Base-by-base conservation (phyloP, 2,797 vertebrate species). In the Rhinophrynus dorsalis region DNA sequence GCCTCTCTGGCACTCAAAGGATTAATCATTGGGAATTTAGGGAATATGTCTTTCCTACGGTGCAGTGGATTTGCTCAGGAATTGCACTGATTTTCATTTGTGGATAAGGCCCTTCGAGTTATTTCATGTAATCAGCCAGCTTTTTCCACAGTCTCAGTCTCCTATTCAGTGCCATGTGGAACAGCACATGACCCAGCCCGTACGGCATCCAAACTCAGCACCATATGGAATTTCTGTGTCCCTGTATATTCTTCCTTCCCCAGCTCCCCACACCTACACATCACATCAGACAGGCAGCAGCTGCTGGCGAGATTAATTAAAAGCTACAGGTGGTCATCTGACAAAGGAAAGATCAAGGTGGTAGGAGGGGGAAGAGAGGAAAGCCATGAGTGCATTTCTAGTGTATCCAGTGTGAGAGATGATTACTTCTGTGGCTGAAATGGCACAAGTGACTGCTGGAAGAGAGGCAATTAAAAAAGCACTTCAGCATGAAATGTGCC, bases 241-340 rank as follows among this genome's bases (percentile, higher is more conserved):
- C 54, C 61, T 24, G 60, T 45, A 59, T 52, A 71, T 23, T 58
- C 54, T 29, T 59, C 45, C 33, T 44, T 63, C 48, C 55, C 62
- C 57, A 13, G 47, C 24, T 52, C 35, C 62, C 15, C 67, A 51
- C 61, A 72, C 69, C 69, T 72, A 73, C 62, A 73, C 62, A 60
- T 73, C 70, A 66, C 69, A 60, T 47, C 47, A 66, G 62, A 67
- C 47, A 73, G 70, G 70, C 70, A 73, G 70, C 70, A 73, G 70
- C 62, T 73, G 70, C 62, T 67, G 61, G 62, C 40, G 47, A 66
- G 70, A 73, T 66, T 66, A 73, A 66, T 73, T 73, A 73, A 66
- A 73, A 73, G 62, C 62, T 73, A 66, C 69, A 73, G 70, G 70
- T 73, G 70, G 70, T 73, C 62, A 73, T 52, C 47, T 37, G 37